Conservation (phyloP, 2,797 vertebrate species). For the Pangasius djambal region DNA sequence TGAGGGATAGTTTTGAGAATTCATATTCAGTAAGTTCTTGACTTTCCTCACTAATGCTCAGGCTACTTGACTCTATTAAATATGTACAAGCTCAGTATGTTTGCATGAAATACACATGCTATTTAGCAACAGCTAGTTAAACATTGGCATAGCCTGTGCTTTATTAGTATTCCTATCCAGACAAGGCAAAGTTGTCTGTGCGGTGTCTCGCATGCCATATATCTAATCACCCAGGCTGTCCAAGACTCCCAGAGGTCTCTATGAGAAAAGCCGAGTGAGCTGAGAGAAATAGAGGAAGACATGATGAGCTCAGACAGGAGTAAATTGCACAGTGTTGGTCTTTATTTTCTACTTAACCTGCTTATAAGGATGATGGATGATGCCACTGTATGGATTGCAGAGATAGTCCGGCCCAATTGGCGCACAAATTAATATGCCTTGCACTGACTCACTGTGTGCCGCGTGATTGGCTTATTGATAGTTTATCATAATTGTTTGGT, state of each 20-base stretch:
- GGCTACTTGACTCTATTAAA: neutral
- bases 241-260: conserved; percentile 34
- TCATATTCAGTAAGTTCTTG: no score
- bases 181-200: conserved; percentile 44
- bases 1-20: neutral
- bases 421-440: conserved; percentile 24
- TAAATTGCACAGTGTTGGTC: conserved; percentile 61
- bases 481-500: conserved; percentile 35
- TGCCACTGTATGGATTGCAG: conserved; percentile 51
- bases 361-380: conserved; percentile 63
- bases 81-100: neutral
- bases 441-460: neutral
- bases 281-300: conserved; percentile 43
- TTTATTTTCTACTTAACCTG: conserved; percentile 61
- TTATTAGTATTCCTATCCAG: conserved; percentile 46
- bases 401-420: conserved; percentile 19
- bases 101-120: neutral
- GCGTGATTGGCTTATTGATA: conserved; percentile 44
- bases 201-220: conserved; percentile 40
- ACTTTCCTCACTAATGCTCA: neutral
- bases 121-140: conserved; percentile 14
- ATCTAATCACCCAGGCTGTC: conserved; percentile 47
- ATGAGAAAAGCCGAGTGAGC: neutral
- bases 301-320: conserved; percentile 64
- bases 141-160: conserved; percentile 30